Percentiles rank a stretch among this genome's conserved stretches.
Evolutionary conservation across 2,888 invertebrate genomes (phyloP).

Genomic region (Cenopis cana): DNA sequence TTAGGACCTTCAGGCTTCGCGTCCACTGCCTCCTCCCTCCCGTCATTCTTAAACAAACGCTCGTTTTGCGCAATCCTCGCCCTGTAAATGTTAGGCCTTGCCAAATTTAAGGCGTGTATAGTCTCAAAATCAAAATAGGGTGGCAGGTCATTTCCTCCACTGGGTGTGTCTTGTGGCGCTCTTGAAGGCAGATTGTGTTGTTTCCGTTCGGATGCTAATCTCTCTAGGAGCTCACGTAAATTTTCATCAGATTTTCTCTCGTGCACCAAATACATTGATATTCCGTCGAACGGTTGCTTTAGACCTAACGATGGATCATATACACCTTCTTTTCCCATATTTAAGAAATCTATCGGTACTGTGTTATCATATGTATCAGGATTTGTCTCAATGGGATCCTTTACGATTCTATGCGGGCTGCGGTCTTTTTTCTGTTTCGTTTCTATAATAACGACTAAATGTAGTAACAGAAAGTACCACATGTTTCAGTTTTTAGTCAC

Average conservation of each 20-base stretch:
- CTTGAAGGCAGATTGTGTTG: not conserved
- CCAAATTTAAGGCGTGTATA: constrained; percentile 52
- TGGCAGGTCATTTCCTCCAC: constrained; percentile 41
- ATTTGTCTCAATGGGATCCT: constrained; percentile 24
- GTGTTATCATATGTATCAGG: constrained; percentile 45
- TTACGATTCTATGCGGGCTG: constrained; percentile 2
- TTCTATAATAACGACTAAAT: constrained; percentile 49
- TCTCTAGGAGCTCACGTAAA: constrained; percentile 43
- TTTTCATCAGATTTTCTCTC: constrained; percentile 46
- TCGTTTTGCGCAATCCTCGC: constrained; percentile 11
- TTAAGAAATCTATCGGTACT: constrained; percentile 58
- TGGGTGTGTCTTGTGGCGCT: no score
- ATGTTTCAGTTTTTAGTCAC: constrained; percentile 51
- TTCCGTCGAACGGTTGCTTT: constrained; percentile 54
- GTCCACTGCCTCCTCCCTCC: not conserved
- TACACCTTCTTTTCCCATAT: constrained; percentile 58
- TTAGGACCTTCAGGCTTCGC: constrained; percentile 15
- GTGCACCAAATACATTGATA: constrained; percentile 50
- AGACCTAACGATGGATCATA: constrained; percentile 49
- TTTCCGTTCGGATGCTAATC: not conserved
- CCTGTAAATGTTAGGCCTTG: constrained; percentile 24
- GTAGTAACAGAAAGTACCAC: constrained; percentile 49
- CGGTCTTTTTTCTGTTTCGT: constrained; percentile 39
- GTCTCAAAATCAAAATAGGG: constrained; percentile 52
- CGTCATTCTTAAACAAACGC: constrained; percentile 7